A percentile compares a stretch with the other conserved stretches of the same genome.
Conservation (phyloP, 2,113 vertebrate genomes). For the Junco hyemalis region DNA sequence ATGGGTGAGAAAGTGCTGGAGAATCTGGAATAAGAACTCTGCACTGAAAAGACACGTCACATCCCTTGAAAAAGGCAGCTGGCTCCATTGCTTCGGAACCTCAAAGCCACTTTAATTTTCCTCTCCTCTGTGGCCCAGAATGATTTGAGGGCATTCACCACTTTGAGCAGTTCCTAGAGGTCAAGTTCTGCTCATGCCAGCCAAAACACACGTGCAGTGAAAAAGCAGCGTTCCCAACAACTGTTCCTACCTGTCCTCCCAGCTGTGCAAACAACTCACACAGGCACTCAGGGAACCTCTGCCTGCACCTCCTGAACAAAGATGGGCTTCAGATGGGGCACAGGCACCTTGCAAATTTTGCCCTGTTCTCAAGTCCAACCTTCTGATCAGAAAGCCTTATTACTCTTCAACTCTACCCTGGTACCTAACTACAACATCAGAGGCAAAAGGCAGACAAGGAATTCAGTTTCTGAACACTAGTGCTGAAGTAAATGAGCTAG, state of each 20-base stretch:
- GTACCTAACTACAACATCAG: not conserved
- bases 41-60: not conserved
- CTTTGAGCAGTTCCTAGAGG: not conserved
- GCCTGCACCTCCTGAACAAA: not conserved
- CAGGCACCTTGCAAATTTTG: not conserved
- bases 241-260: not conserved
- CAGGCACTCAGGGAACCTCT: not conserved
- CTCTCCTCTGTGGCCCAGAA: not conserved
- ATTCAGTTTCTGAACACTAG: not conserved
- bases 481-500: slow-evolving; percentile 12
- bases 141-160: not conserved
- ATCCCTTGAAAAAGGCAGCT: not conserved
- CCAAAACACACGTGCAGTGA: fast-evolving
- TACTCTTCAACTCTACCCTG: not conserved
- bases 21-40: not conserved
- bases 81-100: not conserved
- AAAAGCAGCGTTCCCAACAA: not conserved
- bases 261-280: not conserved
- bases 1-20: not conserved
- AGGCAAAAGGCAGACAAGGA: not conserved
- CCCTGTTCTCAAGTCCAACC: not conserved
- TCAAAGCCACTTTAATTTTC: not conserved
- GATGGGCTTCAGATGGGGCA: not conserved
- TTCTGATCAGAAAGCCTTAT: not conserved
- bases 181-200: not conserved